Conservation (phyloP, 2,797 vertebrate genomes). For the Brotula barbata region DNA sequence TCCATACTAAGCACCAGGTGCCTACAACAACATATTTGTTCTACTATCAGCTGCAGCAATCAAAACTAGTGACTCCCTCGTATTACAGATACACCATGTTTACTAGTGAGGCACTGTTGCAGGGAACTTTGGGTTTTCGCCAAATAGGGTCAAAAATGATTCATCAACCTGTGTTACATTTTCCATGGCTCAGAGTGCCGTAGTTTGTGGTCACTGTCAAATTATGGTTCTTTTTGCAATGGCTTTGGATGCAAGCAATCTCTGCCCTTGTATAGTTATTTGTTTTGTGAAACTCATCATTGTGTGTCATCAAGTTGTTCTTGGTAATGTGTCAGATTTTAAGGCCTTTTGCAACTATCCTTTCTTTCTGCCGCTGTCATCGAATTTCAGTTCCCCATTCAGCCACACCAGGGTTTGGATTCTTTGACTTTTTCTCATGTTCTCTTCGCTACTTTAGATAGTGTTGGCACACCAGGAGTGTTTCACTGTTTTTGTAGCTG, state of each 20-base stretch:
- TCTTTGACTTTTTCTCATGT: too few species aligned
- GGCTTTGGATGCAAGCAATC: conserved; percentile 1
- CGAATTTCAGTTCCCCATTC: too few species aligned
- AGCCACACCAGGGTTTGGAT: too few species aligned
- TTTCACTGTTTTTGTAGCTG: too few species aligned
- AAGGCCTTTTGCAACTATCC: conserved; percentile 3
- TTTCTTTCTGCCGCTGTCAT: neutral
- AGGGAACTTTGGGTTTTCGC: conserved; percentile 3
- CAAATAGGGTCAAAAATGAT: conserved; percentile 28
- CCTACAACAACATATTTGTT: conserved; percentile 18
- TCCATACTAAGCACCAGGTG: too few species aligned
- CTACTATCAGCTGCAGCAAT: conserved; percentile 23
- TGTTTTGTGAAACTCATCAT: conserved; percentile 12
- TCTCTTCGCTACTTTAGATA: too few species aligned
- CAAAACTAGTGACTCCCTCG: conserved; percentile 22
- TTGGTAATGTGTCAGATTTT: neutral
- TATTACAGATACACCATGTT: conserved; percentile 36
- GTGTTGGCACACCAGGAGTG: too few species aligned
- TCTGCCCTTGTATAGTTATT: conserved; percentile 10
- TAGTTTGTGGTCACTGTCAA: conserved; percentile 15
- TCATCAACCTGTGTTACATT: conserved; percentile 7
- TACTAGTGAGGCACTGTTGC: conserved; percentile 10
- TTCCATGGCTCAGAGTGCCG: conserved; percentile 14
- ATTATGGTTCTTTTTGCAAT: conserved; percentile 1
- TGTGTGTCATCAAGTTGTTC: conserved; percentile 4